Evolutionary conservation across 2,888 invertebrate species (phyloP).

Genomic region (Apomyelois bistriatella): DNA sequence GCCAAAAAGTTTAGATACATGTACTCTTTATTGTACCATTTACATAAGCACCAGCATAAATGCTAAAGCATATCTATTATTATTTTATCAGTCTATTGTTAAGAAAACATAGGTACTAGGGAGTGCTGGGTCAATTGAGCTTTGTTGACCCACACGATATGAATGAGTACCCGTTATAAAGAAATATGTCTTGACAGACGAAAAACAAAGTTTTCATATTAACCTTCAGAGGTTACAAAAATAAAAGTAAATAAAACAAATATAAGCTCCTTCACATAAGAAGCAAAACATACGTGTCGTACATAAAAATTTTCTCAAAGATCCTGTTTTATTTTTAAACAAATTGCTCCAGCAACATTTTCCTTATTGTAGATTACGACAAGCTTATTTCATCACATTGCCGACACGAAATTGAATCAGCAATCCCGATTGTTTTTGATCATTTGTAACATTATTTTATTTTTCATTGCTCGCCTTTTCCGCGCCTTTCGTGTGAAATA

Average conservation of each 20-base stretch:
- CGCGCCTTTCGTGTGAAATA: background rate
- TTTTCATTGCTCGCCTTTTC: background rate
- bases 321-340: background rate
- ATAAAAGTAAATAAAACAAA: background rate
- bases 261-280: background rate
- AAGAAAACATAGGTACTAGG: too few species aligned
- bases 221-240: too few species aligned
- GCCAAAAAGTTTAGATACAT: too few species aligned
- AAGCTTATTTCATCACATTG: slow-evolving; percentile 1
- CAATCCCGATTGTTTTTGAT: slow-evolving; percentile 4
- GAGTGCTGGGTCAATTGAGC: too few species aligned
- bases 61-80: too few species aligned
- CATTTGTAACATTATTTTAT: background rate
- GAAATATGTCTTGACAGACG: too few species aligned
- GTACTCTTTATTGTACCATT: too few species aligned
- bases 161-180: too few species aligned
- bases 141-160: too few species aligned
- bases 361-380: slow-evolving; percentile 1
- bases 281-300: background rate
- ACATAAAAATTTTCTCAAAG: background rate
- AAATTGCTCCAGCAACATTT: background rate
- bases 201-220: too few species aligned
- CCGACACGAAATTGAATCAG: background rate
- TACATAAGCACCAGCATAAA: too few species aligned
- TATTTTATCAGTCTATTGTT: too few species aligned